These are phyloP conservation scores for Pseudomugil tenellus DNA, from an alignment of 2,797 vertebrate species.

Conservation along the genomic window DNA sequence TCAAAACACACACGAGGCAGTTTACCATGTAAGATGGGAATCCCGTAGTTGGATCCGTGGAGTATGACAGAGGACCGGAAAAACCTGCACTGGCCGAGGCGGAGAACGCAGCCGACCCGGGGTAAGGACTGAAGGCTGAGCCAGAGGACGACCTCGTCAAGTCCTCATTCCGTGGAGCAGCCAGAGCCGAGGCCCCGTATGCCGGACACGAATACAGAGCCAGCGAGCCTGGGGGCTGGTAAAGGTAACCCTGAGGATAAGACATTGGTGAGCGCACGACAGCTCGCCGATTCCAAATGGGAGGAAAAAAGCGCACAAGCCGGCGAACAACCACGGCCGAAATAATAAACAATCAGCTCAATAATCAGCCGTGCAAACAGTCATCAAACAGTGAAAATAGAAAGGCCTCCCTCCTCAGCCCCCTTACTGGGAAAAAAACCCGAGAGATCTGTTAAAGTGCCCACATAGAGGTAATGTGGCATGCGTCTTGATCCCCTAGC, in stretches of 20 bases:
- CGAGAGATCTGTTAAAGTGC: conserved; percentile 85
- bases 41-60: conserved; percentile 91
- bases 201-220: conserved; percentile 97
- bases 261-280: conserved; percentile 88
- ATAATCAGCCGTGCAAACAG: conserved; percentile 74
- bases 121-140: conserved; percentile 95
- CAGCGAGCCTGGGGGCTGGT: conserved; percentile 98
- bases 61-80: conserved; percentile 93
- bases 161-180: conserved; percentile 94
- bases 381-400: conserved; percentile 74
- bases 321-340: conserved; percentile 52
- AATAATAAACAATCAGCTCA: conserved; percentile 75
- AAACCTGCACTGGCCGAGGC: conserved; percentile 91
- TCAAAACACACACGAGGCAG: background rate
- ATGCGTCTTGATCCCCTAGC: conserved; percentile 88
- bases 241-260: conserved; percentile 99
- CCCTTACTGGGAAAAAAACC: conserved; percentile 74
- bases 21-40: conserved; percentile 99
- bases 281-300: conserved; percentile 71
- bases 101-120: conserved; percentile 96
- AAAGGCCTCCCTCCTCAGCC: conserved; percentile 77
- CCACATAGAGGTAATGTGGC: conserved; percentile 85
- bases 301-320: conserved; percentile 58
- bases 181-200: conserved; percentile 93
- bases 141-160: conserved; percentile 92